Base-by-base conservation (phyloP, 1,140 invertebrate genomes). In the Gonioctena quinquepunctata region DNA sequence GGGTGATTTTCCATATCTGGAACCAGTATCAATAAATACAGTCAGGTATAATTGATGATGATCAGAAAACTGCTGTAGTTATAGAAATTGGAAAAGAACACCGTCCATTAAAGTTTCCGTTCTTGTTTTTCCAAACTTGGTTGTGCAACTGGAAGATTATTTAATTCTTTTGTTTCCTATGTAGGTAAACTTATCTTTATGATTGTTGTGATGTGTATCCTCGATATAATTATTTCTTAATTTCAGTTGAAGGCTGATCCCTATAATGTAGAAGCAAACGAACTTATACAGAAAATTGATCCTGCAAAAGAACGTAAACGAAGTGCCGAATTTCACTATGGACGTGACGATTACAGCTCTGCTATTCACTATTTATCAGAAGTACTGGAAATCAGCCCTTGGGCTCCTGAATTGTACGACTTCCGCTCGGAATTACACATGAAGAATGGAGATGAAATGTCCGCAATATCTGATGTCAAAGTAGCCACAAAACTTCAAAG, bases 391-490 rank as follows among this genome's bases (percentile, higher is more conserved):
- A 86, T 91, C 63, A 95, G 95, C 79, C 95, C 96, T 2, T 99
- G 96, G 96, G 89, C 96, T 26, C 84, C 92, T 2, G 84, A 89
- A 19, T 85, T 99, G 23, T 87, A 96, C 33, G 92, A 98, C 83
- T 87, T 96, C 23, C 83, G 98, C 59, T 92, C 96, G 0, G 91
- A 97, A 75, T 92, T 93, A 79, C 92, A 96, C 80, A 89, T 95
- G 69, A 88, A 84, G 13, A 77, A 84, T 56, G 93, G 94, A 50
- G 96, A 99, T 82, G 85, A 92, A 22, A 88, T 92, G 73, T 91
- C 92, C 69, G 98, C 97, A 7, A 94, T 99, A 68, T 89, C 90
- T 18, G 98, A 99, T 83, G 89, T 99, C 74, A 87, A 94, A 94
- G 91, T 94, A 2, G 92, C 95, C 4, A 97, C 96, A 13, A 95